phyloP scores from a whole-genome alignment of 2,888 invertebrate genomes.

The Hylaea fasciaria region DNA sequence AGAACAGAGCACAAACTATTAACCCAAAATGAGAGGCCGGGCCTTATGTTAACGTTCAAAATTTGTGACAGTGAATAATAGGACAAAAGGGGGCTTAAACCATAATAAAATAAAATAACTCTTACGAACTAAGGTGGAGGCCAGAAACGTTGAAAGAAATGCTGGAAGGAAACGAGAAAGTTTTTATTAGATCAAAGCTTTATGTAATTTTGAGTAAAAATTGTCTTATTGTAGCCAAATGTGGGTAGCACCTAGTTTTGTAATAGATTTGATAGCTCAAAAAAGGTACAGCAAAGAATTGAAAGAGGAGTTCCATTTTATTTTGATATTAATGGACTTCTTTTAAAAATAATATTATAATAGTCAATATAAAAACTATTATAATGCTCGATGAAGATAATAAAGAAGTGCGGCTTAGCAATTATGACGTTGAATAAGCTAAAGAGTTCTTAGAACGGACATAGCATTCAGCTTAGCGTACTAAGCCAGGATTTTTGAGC shows the following conservation, averaged over 20 bases:
- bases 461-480: constrained; percentile 36
- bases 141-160: constrained; percentile 84
- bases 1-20: neutral
- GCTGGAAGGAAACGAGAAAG: constrained; percentile 73
- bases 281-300: too few species aligned
- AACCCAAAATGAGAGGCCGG: neutral
- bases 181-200: constrained; percentile 40
- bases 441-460: constrained; percentile 1
- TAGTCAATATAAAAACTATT: too few species aligned
- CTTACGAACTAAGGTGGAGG: constrained; percentile 84
- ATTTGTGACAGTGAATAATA: constrained; percentile 45
- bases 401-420: constrained; percentile 16
- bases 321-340: neutral
- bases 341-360: neutral
- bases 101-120: constrained; percentile 65
- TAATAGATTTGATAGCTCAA: neutral
- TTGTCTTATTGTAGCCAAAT: constrained; percentile 1
- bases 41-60: constrained; percentile 2
- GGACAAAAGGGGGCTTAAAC: constrained; percentile 43
- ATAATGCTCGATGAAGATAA: neutral
- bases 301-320: too few species aligned
- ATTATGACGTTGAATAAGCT: constrained; percentile 10
- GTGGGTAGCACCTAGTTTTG: constrained; percentile 3
- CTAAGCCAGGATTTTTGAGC: constrained; percentile 15
- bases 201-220: constrained; percentile 2